Percentiles rank a stretch among this genome's conserved stretches.
These are phyloP conservation scores for Platynereis dumerilii DNA, from an alignment of 2,888 invertebrate species.

Conservation along the genomic window DNA sequence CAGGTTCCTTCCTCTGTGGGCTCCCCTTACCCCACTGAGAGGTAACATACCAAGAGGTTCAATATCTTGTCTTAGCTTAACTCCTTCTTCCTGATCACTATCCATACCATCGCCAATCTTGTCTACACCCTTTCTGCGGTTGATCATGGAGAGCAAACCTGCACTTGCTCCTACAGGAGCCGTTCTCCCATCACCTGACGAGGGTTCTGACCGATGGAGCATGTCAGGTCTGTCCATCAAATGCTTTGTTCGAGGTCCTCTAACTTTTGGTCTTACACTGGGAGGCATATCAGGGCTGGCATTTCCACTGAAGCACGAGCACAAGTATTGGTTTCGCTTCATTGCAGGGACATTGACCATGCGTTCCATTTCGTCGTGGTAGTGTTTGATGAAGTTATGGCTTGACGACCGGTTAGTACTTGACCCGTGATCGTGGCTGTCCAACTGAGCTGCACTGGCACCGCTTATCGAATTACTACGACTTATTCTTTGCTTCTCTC, in stretches of 20 bases:
- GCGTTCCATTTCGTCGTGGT: background rate
- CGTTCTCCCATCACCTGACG: background rate
- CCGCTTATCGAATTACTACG: conserved; percentile 23
- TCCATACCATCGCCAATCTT: conserved; percentile 21
- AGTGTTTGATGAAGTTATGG: background rate
- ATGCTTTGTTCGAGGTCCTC: background rate
- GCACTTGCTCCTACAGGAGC: conserved; percentile 21
- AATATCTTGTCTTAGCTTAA: background rate
- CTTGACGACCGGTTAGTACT: background rate
- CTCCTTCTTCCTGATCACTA: conserved; percentile 24
- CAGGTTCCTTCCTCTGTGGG: too few relatives aligned
- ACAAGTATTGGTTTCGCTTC: background rate
- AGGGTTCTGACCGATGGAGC: background rate
- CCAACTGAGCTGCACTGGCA: conserved; percentile 20
- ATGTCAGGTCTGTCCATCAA: conserved; percentile 1
- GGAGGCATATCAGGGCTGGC: background rate
- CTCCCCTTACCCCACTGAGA: background rate
- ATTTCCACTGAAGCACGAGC: background rate
- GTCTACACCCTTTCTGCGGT: conserved; percentile 10
- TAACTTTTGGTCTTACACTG: background rate
- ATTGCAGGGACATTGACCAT: background rate
- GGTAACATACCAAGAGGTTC: conserved; percentile 21
- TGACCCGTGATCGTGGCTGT: background rate
- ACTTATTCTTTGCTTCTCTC: conserved; percentile 11
- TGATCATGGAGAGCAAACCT: conserved; percentile 12